Conservation (phyloP, 1,140 invertebrate genomes). For the Drosophila subpulchrella region DNA sequence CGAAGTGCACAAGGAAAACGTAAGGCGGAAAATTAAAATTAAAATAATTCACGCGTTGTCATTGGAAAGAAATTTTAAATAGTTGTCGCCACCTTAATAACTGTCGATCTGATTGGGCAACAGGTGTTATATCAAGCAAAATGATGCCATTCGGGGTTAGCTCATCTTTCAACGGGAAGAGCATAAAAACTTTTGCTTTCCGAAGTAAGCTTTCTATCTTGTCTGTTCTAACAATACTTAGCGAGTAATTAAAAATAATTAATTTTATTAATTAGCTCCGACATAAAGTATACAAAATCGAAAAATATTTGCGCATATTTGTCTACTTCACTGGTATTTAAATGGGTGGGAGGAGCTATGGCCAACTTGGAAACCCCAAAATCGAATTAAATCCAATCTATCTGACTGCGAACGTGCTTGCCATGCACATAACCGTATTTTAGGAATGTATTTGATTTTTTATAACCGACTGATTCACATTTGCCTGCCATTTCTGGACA, state of each 20-base stretch:
- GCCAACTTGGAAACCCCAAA: neutral
- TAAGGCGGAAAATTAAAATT: slow-evolving; percentile 43
- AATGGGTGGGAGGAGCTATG: no score
- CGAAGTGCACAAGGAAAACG: slow-evolving; percentile 14
- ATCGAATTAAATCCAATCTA: slow-evolving; percentile 13
- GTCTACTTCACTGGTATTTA: neutral
- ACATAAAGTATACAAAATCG: no score
- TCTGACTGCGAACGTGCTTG: slow-evolving; percentile 16
- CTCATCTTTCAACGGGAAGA: no score
- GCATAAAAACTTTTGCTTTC: no score
- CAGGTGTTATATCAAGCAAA: neutral
- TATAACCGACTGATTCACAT: slow-evolving; percentile 3
- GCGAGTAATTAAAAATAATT: neutral
- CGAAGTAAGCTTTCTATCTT: no score
- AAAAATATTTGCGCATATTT: no score
- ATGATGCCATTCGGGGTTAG: no score
- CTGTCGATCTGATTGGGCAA: neutral
- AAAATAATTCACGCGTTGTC: slow-evolving; percentile 43
- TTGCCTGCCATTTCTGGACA: neutral
- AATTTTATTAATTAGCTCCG: neutral
- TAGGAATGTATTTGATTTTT: neutral
- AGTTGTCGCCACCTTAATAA: slow-evolving; percentile 1
- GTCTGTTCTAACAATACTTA: neutral
- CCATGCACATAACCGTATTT: slow-evolving; percentile 26
- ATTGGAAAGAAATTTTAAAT: slow-evolving; percentile 45